Conservation (phyloP, 2,113 vertebrate genomes). For the Porphyrio hochstetteri region DNA sequence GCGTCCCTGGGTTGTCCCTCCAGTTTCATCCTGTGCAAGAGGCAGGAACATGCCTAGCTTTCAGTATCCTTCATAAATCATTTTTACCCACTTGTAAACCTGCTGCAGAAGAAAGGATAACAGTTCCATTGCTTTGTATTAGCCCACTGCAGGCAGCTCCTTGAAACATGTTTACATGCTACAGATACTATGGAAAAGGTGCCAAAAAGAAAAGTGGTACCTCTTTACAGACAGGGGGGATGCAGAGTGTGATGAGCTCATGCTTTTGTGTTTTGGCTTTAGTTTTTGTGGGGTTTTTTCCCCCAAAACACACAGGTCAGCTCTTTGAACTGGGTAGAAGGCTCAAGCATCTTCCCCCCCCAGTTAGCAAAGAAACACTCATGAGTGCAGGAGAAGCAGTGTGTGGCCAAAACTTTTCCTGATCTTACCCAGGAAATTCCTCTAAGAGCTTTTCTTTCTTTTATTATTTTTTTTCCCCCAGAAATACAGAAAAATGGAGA, state of each 20-base stretch:
- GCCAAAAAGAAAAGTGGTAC: neutral
- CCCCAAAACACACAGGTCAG: neutral
- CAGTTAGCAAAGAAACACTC: neutral
- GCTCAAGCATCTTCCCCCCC: neutral
- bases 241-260: neutral
- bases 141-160: neutral
- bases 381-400: neutral
- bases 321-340: neutral
- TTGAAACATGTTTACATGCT: neutral
- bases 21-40: neutral
- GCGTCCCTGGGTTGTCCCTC: neutral
- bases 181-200: neutral
- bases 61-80: neutral
- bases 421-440: neutral
- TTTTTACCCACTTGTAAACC: constrained; percentile 28
- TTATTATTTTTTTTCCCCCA: neutral
- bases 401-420: neutral
- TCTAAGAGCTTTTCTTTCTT: neutral
- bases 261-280: neutral
- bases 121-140: neutral
- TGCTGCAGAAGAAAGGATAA: neutral
- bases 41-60: neutral
- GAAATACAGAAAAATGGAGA: neutral
- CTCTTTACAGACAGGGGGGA: neutral
- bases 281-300: too few relatives aligned